phyloP scores from a whole-genome alignment of 2,113 vertebrate species.

The Aegithalos caudatus region DNA sequence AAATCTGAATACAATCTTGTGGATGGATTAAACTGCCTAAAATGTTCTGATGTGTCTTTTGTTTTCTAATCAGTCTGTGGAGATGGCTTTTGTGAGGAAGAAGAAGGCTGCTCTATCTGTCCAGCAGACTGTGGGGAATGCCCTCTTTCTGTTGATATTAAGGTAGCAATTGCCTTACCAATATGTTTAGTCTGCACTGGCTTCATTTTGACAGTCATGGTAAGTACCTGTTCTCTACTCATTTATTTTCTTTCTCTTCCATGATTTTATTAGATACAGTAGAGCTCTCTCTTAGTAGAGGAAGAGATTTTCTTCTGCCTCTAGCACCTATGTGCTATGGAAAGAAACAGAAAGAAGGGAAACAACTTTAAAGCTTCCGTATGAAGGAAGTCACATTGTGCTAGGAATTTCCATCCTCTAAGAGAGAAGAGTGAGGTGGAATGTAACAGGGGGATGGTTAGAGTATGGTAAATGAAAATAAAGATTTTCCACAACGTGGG shows the following conservation, averaged over 20 bases:
- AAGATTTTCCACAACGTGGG: background rate
- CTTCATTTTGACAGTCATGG: constrained; percentile 72
- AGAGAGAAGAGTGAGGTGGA: background rate
- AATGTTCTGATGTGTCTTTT: background rate
- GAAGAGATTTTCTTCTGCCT: background rate
- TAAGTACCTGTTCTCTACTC: constrained; percentile 29
- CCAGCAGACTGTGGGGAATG: constrained; percentile 82
- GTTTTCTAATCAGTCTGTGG: constrained; percentile 75
- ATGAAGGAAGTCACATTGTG: background rate
- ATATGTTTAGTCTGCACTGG: constrained; percentile 74
- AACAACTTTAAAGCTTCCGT: background rate
- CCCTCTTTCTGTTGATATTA: constrained; percentile 66
- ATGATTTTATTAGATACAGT: background rate
- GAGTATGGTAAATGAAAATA: background rate
- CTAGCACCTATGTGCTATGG: background rate
- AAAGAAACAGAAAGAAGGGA: background rate
- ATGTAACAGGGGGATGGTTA: background rate
- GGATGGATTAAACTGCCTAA: background rate
- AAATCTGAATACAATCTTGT: background rate
- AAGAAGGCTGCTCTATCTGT: constrained; percentile 78
- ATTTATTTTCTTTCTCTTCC: background rate
- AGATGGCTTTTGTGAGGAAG: constrained; percentile 76
- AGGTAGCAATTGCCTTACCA: constrained; percentile 74
- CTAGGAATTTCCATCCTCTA: background rate
- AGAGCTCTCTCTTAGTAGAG: background rate